phyloP scores from a whole-genome alignment of 64 coral and sea anemone genomes.

The Montipora sp. region DNA sequence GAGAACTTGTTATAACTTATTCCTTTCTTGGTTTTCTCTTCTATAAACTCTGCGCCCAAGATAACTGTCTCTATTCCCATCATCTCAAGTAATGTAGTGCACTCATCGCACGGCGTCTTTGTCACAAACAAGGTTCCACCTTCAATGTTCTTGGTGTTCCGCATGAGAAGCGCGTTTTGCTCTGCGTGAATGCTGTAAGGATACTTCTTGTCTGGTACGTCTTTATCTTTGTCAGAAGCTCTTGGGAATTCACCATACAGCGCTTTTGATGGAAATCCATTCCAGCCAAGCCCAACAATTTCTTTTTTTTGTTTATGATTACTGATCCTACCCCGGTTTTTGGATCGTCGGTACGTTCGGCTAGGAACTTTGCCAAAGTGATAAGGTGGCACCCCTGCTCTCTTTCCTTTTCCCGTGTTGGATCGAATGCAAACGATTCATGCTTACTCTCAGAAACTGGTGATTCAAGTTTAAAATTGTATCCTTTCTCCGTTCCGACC shows the following conservation, averaged over 20 bases:
- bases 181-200: conserved; percentile 69
- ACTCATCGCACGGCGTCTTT: conserved; percentile 52
- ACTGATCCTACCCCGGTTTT: conserved; percentile 48
- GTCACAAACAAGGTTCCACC: conserved; percentile 54
- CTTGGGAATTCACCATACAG: conserved; percentile 50
- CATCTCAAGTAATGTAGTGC: conserved; percentile 26
- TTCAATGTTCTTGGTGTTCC: conserved; percentile 31
- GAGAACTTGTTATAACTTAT: conserved; percentile 4
- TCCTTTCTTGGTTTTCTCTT: not conserved
- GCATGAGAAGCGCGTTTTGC: conserved; percentile 69
- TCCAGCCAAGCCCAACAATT: conserved; percentile 45
- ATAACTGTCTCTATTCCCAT: conserved; percentile 53
- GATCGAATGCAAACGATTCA: conserved; percentile 12
- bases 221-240: not conserved
- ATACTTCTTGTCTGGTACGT: conserved; percentile 37
- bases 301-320: conserved; percentile 15
- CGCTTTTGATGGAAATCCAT: conserved; percentile 47
- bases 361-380: conserved; percentile 34
- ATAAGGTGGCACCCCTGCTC: conserved; percentile 19
- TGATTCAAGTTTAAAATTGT: not conserved
- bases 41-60: not conserved
- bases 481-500: not conserved
- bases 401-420: not conserved
- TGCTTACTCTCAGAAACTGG: too few relatives aligned
- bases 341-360: conserved; percentile 65